phyloP scores from a whole-genome alignment of 2,113 vertebrate genomes.

The Vulpes ferrilata region DNA sequence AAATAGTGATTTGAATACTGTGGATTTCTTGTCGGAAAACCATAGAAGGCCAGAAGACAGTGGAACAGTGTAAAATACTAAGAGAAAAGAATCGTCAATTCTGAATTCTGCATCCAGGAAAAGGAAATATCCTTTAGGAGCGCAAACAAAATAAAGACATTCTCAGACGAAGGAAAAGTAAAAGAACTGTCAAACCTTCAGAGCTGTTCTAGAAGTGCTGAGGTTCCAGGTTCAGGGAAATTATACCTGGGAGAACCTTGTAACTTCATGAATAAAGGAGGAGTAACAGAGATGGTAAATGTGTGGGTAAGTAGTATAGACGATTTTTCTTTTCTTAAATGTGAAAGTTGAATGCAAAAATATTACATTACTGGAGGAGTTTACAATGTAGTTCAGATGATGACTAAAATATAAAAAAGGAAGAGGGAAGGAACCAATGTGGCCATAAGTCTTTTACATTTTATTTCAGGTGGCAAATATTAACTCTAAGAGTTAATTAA shows the following conservation, averaged over 20 bases:
- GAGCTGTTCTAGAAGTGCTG: neutral
- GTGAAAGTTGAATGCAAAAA: neutral
- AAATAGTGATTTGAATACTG: neutral
- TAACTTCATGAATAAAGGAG: neutral
- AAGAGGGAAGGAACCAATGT: neutral
- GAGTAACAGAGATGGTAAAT: neutral
- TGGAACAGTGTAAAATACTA: neutral
- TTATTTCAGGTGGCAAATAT: slow-evolving; percentile 3
- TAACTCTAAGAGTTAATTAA: neutral
- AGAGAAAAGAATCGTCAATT: neutral
- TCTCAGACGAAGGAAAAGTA: neutral
- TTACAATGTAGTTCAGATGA: neutral
- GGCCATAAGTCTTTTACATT: neutral
- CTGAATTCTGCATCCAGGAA: neutral
- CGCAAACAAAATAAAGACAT: neutral
- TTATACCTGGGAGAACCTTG: neutral
- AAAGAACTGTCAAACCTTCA: neutral
- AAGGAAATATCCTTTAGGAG: neutral
- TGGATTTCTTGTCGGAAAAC: neutral
- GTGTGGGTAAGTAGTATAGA: neutral
- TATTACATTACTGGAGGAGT: neutral
- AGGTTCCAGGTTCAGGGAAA: neutral
- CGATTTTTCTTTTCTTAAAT: neutral
- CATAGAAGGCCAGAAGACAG: neutral
- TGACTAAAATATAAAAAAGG: neutral